Evolutionary conservation across 2,797 vertebrate species (phyloP), one percentile per base, ranked within the genome.

Genomic region (Brachymystax lenok): DNA sequence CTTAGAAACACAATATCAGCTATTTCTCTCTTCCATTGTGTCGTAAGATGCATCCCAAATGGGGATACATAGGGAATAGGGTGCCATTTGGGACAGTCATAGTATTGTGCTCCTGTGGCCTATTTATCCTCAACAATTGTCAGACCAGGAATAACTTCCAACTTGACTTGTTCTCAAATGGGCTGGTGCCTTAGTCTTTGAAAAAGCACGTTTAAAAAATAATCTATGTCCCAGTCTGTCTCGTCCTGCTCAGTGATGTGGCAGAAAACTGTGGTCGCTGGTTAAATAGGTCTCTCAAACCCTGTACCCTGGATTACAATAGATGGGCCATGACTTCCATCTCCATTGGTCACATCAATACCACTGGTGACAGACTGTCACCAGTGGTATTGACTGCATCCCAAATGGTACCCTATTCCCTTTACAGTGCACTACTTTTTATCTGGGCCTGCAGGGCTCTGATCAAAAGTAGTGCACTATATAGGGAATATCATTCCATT

Each of bases 321-420:
- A 90, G 83, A 87, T 83, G 77, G 86, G 83, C 84, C 83, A 27
- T 88, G 87, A 88, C 86, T 87, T 85, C 59, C 84, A 77, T 85
- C 81, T 86, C 78, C 78, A 30, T 74, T 73, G 78, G 78, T 80
- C 84, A 82, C 82, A 83, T 79, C 81, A 83, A 88, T 82, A 89
- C 69, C 79, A 82, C 61, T 67, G 56, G 67, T 85, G 83, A 88
- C 76, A 88, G 91, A 85, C 85, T 88, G 83, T 24, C 24, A 24
- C 24, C 24, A 24, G 24, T 24, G 24, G 24, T 24, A 24, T 24
- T 24, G 24, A 24, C 24, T n/a, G n/a, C 7, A 19, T 54, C 1
- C 56, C 56, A 61, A 61, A 21, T n/a, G n/a, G n/a, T 8, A 61
- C 7, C n/a, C n/a, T 19, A 61, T 61, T 61, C 7, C 2, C 7